Base-by-base conservation (phyloP, 2,888 invertebrate species). In the Gasteruption jaculator region DNA sequence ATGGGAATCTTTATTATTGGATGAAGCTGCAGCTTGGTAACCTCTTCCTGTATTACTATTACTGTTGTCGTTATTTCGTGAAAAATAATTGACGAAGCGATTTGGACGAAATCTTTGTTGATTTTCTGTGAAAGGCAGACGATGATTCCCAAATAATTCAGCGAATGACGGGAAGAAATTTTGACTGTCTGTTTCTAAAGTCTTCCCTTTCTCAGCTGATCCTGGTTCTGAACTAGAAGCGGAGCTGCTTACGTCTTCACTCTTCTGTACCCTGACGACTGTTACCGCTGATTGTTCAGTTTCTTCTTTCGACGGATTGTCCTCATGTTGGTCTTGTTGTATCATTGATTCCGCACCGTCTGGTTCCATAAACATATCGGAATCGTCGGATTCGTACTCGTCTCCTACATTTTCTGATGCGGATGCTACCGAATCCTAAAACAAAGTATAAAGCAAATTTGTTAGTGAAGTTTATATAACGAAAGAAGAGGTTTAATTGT, bases 81-180 rank as follows among this genome's bases (percentile, higher is more conserved):
- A 65, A 45, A 69, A 63, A 40, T 68, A 71, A 2, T 70, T 66
- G 1, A 70, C 45, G 51, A 71, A 68, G 26, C 71, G 58, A 51
- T 69, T 68, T 1, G 70, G 71, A 15, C 70, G 52, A 46, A 63
- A 67, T 3, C 66, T 60, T 27, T 65, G 63, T 12, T 43, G 44
- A 7, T 56, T 66, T 21, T 38, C 91, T 83, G 37, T 88, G 71
- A 39, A 89, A 70, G 56, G 80, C 73, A 43, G 78, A 71, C 65
- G 78, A 76, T 42, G 73, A 66, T 52, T 79, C 70, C 81, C 76
- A 58, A 83, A 85, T 8, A 82, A 71, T 53, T 81, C 82, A 2
- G 82, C 79, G 61, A 86, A 90, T 0, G 86, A 80, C 0, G 89
- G 88, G 71, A 86, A 88, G 71, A 86, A 88, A 33, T 80, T 83